phyloP scores from a whole-genome alignment of 1,140 invertebrate genomes.

The Luehdorfia chinensis region DNA sequence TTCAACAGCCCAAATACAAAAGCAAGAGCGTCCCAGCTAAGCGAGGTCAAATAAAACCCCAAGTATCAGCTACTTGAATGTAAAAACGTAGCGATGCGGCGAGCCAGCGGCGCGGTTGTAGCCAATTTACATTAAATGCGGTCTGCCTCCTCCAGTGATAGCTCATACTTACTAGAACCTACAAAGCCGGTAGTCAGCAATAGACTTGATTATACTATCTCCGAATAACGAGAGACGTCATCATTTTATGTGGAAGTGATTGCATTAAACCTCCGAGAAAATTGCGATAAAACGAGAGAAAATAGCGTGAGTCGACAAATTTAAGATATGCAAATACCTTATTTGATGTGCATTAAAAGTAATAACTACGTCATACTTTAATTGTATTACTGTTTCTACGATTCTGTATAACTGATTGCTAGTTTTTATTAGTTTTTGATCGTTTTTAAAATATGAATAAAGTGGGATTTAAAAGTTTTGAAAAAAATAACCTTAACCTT shows the following conservation, averaged over 20 bases:
- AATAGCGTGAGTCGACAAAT: constrained; percentile 11
- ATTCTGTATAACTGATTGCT: no score
- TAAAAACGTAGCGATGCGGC: constrained; percentile 55
- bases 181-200: constrained; percentile 33
- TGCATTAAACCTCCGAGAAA: constrained; percentile 13
- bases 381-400: no score
- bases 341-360: constrained; percentile 17
- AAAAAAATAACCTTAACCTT: no score
- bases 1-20: constrained; percentile 44
- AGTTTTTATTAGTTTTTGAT: no score
- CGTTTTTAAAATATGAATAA: no score
- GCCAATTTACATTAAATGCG: constrained; percentile 73
- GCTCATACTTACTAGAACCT: constrained; percentile 49
- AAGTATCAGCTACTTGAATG: constrained; percentile 62
- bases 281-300: constrained; percentile 16
- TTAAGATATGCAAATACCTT: constrained; percentile 17
- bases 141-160: constrained; percentile 54
- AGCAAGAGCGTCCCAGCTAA: constrained; percentile 40
- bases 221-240: constrained; percentile 18
- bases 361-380: no score
- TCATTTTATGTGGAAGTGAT: constrained; percentile 14
- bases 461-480: no score
- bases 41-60: constrained; percentile 49
- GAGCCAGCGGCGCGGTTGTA: constrained; percentile 40
- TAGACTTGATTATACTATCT: constrained; percentile 32